Evolutionary conservation across 2,113 vertebrate genomes (phyloP).

Genomic region (Atlantisia rogersi): DNA sequence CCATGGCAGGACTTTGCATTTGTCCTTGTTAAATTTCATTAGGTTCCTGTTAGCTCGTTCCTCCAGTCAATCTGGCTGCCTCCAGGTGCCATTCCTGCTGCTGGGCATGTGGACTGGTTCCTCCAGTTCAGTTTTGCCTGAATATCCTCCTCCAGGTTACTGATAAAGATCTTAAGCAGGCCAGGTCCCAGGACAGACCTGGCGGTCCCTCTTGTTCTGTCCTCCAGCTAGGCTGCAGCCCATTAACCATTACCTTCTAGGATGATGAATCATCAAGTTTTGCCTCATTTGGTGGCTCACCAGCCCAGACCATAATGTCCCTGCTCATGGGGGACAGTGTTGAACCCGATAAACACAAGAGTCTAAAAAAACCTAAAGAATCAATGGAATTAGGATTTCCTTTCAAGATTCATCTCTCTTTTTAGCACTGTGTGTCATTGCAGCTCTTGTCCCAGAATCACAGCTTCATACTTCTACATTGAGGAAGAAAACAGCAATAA

Average conservation of each 20-base stretch:
- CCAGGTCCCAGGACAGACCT: neutral
- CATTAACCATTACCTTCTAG: neutral
- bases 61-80: neutral
- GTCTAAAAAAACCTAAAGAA: neutral
- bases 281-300: neutral
- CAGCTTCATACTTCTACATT: neutral
- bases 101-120: accelerated
- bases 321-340: neutral
- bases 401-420: neutral
- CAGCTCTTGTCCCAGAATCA: neutral
- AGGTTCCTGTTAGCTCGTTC: neutral
- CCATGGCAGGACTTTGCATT: neutral
- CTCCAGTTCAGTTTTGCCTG: neutral
- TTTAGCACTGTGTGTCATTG: neutral
- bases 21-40: neutral
- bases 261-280: neutral
- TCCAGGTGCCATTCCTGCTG: neutral
- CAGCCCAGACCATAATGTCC: neutral
- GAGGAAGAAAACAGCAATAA: neutral
- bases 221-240: neutral
- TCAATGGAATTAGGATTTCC: neutral
- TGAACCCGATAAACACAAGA: neutral
- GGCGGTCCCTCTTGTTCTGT: neutral
- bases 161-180: neutral
- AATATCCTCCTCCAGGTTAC: neutral